A percentile compares a stretch with the other conserved stretches of the same genome.
Conservation (phyloP, 2,888 invertebrate genomes). For the Trichopoda pennipes region DNA sequence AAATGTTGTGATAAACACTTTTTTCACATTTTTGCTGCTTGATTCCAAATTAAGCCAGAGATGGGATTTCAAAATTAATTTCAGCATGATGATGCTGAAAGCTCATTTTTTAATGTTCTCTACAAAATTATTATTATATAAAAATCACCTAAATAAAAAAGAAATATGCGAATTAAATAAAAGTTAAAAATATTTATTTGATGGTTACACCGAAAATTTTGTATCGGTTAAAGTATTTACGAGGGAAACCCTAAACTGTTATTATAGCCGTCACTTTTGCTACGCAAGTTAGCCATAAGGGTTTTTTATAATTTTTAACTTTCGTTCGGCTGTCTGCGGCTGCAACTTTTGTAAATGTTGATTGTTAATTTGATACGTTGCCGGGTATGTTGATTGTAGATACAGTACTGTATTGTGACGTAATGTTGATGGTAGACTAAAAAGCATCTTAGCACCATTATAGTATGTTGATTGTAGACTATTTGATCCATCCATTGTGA, state of each 20-base stretch:
- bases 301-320: slow-evolving; percentile 17
- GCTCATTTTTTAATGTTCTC: no score
- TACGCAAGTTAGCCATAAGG: slow-evolving; percentile 38
- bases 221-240: neutral
- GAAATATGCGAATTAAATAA: neutral
- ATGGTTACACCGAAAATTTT: neutral
- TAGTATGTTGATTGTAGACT: slow-evolving; percentile 49
- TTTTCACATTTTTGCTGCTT: no score
- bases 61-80: no score
- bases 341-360: slow-evolving; percentile 12
- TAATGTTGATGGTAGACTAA: slow-evolving; percentile 32
- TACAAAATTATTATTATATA: no score
- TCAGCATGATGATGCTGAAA: no score
- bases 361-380: neutral
- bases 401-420: slow-evolving; percentile 35
- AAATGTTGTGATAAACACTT: no score
- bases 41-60: no score
- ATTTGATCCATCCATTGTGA: slow-evolving; percentile 21
- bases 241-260: neutral
- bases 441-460: neutral
- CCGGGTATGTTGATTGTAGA: slow-evolving; percentile 43
- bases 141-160: neutral
- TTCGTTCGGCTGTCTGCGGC: neutral
- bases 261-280: neutral
- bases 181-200: neutral